These are phyloP conservation scores for Eriocheir sinensis DNA, from an alignment of 1,140 invertebrate species.

Conservation along the genomic window DNA sequence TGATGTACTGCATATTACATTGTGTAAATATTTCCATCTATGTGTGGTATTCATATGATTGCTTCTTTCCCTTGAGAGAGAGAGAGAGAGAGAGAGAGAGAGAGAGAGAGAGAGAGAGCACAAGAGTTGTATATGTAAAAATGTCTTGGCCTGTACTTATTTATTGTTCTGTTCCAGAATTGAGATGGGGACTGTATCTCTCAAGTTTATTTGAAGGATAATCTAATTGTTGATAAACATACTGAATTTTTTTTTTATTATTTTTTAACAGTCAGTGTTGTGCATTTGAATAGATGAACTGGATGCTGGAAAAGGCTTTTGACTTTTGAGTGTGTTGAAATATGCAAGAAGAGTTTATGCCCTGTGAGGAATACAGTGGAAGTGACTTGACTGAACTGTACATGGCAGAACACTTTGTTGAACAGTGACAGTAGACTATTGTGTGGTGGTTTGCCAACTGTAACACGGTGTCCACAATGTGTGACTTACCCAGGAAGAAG, in stretches of 20 bases:
- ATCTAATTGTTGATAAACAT: not conserved
- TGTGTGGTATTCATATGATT: too few species aligned
- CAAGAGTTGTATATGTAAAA: not conserved
- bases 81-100: not conserved
- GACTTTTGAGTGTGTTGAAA: not conserved
- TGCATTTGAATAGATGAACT: not conserved
- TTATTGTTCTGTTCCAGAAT: slow-evolving; percentile 69
- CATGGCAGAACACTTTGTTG: not conserved
- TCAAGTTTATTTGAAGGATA: slow-evolving; percentile 36
- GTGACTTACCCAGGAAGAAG: slow-evolving; percentile 48
- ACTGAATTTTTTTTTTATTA: not conserved
- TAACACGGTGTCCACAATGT: slow-evolving; percentile 41
- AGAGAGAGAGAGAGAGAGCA: not conserved
- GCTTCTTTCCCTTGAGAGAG: too few species aligned
- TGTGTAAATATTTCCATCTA: too few species aligned
- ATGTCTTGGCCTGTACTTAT: not conserved
- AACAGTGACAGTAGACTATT: not conserved
- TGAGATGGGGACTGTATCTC: slow-evolving; percentile 64
- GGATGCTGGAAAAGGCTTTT: not conserved
- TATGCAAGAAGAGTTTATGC: not conserved
- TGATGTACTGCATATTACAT: too few species aligned
- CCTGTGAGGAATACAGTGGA: not conserved
- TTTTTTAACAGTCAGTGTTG: not conserved
- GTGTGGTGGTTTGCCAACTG: not conserved
- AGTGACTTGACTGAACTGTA: not conserved